Base-by-base conservation (phyloP, 1,140 invertebrate genomes). In the Sitodiplosis mosellana region DNA sequence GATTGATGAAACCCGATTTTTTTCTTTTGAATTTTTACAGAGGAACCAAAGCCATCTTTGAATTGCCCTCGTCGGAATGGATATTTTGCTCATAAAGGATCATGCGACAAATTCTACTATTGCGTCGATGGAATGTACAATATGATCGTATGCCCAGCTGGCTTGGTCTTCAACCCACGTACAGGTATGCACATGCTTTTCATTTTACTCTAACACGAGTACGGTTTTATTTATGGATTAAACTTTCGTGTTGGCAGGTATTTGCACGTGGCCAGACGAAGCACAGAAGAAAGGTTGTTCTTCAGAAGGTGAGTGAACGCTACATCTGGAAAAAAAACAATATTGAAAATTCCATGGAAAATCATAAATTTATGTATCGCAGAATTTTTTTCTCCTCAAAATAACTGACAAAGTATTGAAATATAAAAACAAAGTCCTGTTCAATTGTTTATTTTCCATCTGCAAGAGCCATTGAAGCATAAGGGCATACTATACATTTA, bases 251-350 rank as follows among this genome's bases (percentile, higher is more conserved):
- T 27, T 27, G 4, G 10, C 10, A 27, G 27, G 27, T 27, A 89
- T 88, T 51, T 91, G 88, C 61, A 87, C 86, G 12, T 92, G 87
- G 87, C 80, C 86, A 1, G 87, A 90, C 68, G 83, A 89, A 59
- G 86, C 85, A 2, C 83, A 87, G 58, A 84, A 85, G 60, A 78
- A 78, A 56, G 82, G 83, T 11, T 90, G 86, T 61, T 81, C 81
- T 15, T 83, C 83, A 7, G 71, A 78, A 70, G 78, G 78, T 79
- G 59, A 50, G 50, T 18, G 14, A 10, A 10, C 27, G 10, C 3
- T 27, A 10, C 10, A 27, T 27, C 10, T 10, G 10, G 27, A 27
- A 27, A 27, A 27, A 27, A 27, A 27, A 5, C 10, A 3, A 5
- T 5, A 5, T 27, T 27, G 27, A 27, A 27, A 27, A n/a, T n/a